phyloP scores from a whole-genome alignment of 2,797 vertebrate genomes.

The Brachyrhaphis roseni region DNA sequence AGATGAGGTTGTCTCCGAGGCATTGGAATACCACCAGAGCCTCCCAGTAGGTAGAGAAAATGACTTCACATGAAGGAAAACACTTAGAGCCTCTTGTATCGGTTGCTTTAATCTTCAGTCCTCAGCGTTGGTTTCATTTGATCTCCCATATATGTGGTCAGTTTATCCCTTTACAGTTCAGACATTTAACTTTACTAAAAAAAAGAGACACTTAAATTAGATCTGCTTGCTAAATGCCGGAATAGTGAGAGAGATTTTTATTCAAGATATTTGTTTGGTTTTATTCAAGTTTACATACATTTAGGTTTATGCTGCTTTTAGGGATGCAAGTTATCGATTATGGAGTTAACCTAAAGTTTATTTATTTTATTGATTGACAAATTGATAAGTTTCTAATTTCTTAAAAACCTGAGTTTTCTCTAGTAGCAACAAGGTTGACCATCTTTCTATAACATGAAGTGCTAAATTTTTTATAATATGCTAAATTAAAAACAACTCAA shows the following conservation, averaged over 20 bases:
- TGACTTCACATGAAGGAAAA: conserved; percentile 59
- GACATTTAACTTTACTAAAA: neutral
- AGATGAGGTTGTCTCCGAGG: conserved; percentile 72
- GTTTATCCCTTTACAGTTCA: neutral
- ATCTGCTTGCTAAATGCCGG: neutral
- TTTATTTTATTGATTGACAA: no score
- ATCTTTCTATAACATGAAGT: no score
- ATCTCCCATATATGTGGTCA: neutral
- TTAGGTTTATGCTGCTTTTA: neutral
- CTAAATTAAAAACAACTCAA: no score
- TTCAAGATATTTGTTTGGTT: neutral
- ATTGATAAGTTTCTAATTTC: no score
- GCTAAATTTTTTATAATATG: no score
- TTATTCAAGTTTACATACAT: neutral
- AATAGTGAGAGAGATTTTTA: neutral
- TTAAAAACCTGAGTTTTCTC: no score
- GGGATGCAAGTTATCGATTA: no score
- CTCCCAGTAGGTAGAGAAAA: conserved; percentile 62
- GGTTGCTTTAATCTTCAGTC: neutral
- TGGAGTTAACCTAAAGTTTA: no score
- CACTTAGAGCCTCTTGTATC: conserved; percentile 54
- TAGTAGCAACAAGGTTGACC: no score
- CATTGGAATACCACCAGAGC: conserved; percentile 55
- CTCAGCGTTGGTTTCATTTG: neutral
- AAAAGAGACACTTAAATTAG: neutral